Conservation (phyloP, 37 sponge, comb jelly and placozoan species). For the Spongia lamella region DNA sequence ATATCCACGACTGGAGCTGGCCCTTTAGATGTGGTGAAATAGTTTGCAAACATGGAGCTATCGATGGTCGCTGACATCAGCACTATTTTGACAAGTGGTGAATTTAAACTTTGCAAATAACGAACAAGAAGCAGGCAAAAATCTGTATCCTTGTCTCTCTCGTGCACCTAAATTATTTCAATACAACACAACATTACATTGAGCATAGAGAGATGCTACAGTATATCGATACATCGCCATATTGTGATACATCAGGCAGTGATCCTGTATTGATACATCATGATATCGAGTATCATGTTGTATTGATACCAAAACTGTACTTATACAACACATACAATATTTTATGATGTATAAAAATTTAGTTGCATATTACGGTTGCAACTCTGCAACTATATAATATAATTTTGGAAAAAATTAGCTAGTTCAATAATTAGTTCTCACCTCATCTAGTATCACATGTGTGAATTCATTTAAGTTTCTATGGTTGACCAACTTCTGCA, state of each 20-base stretch:
- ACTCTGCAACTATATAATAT: too few relatives aligned
- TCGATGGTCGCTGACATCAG: conserved; percentile 97
- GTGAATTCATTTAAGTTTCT: conserved; percentile 93
- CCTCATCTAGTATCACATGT: conserved; percentile 95
- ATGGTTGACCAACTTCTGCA: conserved; percentile 77
- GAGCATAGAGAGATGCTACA: not conserved
- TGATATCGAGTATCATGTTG: too few relatives aligned
- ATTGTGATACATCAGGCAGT: too few relatives aligned
- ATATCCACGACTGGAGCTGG: conserved; percentile 81
- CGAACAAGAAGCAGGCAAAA: conserved; percentile 83
- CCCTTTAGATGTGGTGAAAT: conserved; percentile 51
- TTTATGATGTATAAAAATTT: too few relatives aligned
- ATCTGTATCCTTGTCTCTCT: conserved; percentile 92
- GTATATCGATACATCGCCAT: too few relatives aligned
- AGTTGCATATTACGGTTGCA: too few relatives aligned
- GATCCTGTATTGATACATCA: too few relatives aligned
- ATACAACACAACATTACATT: not conserved
- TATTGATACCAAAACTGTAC: too few relatives aligned
- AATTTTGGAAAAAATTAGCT: not conserved
- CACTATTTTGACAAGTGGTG: conserved; percentile 83
- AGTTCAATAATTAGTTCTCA: conserved; percentile 9
- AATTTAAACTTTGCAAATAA: conserved; percentile 83
- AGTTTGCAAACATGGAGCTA: conserved; percentile 63
- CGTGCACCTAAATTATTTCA: conserved; percentile 62
- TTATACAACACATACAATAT: too few relatives aligned